Evolutionary conservation across 2,888 invertebrate species (phyloP).

Genomic region (Sclerodermus sp.): DNA sequence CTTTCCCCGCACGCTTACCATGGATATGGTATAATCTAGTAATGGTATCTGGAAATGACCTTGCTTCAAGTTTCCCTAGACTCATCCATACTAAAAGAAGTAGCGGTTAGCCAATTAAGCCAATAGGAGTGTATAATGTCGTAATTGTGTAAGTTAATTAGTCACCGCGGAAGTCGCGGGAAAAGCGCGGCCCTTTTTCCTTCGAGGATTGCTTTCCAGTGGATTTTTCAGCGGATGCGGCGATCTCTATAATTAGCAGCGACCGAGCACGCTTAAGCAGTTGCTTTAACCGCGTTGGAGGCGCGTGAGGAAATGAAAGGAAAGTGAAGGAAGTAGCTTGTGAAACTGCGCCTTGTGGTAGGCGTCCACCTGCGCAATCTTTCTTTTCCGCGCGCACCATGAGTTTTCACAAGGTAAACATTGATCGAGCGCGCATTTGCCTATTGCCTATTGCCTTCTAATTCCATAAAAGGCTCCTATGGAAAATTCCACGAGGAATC

Average conservation of each 20-base stretch:
- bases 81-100: background rate
- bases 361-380: slow-evolving; percentile 19
- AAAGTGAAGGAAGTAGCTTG: slow-evolving; percentile 45
- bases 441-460: too few relatives aligned
- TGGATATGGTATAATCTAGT: too few relatives aligned
- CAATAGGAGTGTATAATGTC: slow-evolving; percentile 24
- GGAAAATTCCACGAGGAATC: too few relatives aligned
- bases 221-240: slow-evolving; percentile 29
- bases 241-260: slow-evolving; percentile 32
- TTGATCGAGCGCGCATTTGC: too few relatives aligned
- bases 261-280: slow-evolving; percentile 18
- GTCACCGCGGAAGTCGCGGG: slow-evolving; percentile 14
- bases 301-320: slow-evolving; percentile 39
- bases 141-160: slow-evolving; percentile 32
- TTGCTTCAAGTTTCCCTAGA: too few relatives aligned
- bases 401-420: too few relatives aligned
- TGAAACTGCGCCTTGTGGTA: slow-evolving; percentile 27
- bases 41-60: too few relatives aligned
- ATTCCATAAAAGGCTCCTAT: too few relatives aligned
- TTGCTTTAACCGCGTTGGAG: slow-evolving; percentile 35
- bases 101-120: slow-evolving; percentile 24
- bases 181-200: slow-evolving; percentile 9
- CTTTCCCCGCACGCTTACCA: slow-evolving; percentile 7
- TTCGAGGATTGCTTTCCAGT: slow-evolving; percentile 10
- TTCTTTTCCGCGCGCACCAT: slow-evolving; percentile 30